Evolutionary conservation across 2,888 invertebrate species (phyloP).

Genomic region (Habrosyne pyritoides): DNA sequence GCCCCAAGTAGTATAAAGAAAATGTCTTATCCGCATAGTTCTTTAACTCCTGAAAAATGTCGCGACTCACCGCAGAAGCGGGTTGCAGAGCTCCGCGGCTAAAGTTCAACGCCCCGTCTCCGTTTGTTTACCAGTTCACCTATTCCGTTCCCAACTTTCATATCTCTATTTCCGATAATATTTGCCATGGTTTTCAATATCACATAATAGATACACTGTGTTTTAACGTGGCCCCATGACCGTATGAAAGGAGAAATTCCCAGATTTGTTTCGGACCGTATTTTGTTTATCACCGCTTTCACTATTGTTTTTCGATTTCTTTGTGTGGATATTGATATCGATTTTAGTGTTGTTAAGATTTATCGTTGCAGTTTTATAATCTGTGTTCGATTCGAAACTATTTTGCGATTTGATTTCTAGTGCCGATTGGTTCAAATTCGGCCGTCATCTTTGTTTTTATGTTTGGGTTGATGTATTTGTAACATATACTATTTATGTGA

Average conservation of each 20-base stretch:
- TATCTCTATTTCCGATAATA: constrained; percentile 15
- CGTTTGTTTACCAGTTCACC: constrained; percentile 23
- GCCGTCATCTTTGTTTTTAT: too few relatives aligned
- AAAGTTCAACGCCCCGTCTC: constrained; percentile 58
- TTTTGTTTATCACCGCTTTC: constrained; percentile 23
- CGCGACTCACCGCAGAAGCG: constrained; percentile 49
- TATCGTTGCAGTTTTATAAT: background rate
- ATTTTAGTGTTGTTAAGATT: constrained; percentile 15
- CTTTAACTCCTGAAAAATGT: constrained; percentile 57
- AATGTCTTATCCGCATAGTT: constrained; percentile 33
- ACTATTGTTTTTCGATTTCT: constrained; percentile 24
- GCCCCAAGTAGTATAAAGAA: too few relatives aligned
- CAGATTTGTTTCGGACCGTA: constrained; percentile 9
- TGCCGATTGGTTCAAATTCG: too few relatives aligned
- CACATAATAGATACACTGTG: constrained; percentile 9
- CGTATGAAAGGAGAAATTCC: constrained; percentile 11
- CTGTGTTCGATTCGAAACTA: background rate
- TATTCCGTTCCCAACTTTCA: constrained; percentile 18
- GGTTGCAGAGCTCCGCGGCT: constrained; percentile 39
- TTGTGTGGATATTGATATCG: constrained; percentile 29
- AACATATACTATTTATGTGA: too few relatives aligned
- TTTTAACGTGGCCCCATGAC: constrained; percentile 1
- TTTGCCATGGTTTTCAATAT: constrained; percentile 23
- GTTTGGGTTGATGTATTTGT: too few relatives aligned
- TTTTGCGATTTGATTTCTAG: background rate